These are phyloP conservation scores for Euplexia lucipara DNA, from an alignment of 2,888 invertebrate genomes.

Conservation along the genomic window DNA sequence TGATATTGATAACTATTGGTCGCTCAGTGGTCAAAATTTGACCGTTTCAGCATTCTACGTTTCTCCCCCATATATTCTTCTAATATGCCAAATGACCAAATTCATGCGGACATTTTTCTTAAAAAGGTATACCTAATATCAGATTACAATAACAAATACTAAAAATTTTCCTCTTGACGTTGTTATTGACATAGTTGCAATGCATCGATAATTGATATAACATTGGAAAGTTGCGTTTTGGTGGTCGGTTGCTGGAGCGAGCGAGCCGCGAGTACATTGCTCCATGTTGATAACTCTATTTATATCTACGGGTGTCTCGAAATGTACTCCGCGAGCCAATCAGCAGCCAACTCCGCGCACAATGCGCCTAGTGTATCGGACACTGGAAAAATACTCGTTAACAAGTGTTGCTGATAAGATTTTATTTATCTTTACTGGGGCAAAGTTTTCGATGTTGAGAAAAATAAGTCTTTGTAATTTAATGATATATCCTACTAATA, in stretches of 20 bases:
- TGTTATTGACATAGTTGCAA: background rate
- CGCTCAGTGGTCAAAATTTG: too few species aligned
- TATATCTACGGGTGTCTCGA: conserved; percentile 81
- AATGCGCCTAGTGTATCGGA: conserved; percentile 54
- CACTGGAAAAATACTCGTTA: conserved; percentile 39
- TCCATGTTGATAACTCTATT: conserved; percentile 87
- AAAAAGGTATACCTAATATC: too few species aligned
- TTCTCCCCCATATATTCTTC: too few species aligned
- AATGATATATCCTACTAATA: background rate
- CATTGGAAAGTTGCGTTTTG: conserved; percentile 22
- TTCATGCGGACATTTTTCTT: too few species aligned
- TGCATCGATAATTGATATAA: conserved; percentile 30
- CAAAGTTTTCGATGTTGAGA: background rate
- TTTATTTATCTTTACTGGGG: background rate
- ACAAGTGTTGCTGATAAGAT: background rate
- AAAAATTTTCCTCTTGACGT: background rate
- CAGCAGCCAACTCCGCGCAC: conserved; percentile 63
- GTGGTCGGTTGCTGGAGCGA: conserved; percentile 42
- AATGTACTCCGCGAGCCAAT: conserved; percentile 76
- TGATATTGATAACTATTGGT: too few species aligned
- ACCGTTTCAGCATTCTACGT: too few species aligned
- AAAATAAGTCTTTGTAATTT: background rate
- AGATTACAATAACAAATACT: background rate
- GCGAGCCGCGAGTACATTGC: conserved; percentile 79
- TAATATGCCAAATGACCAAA: too few species aligned